Evolutionary conservation across 2,888 invertebrate species (phyloP), one percentile per base, ranked within the genome.

Genomic region (Leptinotarsa juncta): DNA sequence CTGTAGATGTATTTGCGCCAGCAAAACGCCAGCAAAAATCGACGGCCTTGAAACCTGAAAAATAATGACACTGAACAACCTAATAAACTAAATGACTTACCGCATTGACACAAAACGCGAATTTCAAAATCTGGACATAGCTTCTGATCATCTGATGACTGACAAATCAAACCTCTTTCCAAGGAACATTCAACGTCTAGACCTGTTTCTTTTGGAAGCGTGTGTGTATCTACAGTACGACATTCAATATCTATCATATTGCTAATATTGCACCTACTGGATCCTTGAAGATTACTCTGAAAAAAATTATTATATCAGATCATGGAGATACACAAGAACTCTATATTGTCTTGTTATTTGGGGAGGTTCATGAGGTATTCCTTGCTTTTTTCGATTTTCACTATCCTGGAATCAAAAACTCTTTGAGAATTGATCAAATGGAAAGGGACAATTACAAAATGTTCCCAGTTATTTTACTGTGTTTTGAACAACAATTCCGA

Each of bases 81-180:
- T 10, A 42, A 42, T 42, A 10, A 42, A 42, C 42, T 42, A 14
- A 51, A 16, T 51, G 2, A 75, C 80, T 81, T 82, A 86, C 86
- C 88, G 84, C 94, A 94, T 71, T 89, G 86, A 84, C 96, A 96
- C 57, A 91, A 89, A 2, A 96, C 93, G 49, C 94, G 90, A 67
- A 96, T 92, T 88, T 97, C 96, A 84, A 96, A 96, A 89, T 97
- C 96, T 2, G 92, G 90, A 81, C 97, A 97, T 2, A 87, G 82
- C 68, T 79, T 76, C 4, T 81, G 81, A 72, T 83, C 83, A 18
- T 72, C 78, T 42, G 83, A 80, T 3, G 88, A 87, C 71, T 86
- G 88, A 84, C 96, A 96, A 5, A 92, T 87, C 0, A 96, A 88
- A 0, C 96, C 96, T 16, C 90, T 89, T 80, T 94, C 92, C 73